Conservation (phyloP, 1,140 invertebrate species). For the Popillia japonica region DNA sequence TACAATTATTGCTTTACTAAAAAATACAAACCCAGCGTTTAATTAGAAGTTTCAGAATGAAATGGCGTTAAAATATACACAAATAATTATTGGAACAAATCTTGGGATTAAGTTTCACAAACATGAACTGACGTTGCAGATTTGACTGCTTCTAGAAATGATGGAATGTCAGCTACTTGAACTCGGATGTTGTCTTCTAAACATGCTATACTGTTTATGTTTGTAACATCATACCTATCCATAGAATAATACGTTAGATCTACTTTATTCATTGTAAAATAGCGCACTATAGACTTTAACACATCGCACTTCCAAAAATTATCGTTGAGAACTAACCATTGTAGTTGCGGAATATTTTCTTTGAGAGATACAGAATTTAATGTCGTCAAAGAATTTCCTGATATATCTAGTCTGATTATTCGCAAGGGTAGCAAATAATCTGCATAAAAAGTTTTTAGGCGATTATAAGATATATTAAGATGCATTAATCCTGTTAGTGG, state of each 20-base stretch:
- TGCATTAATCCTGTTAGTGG: slow-evolving; percentile 50
- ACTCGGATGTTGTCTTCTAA: too few species aligned
- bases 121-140: too few species aligned
- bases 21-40: too few species aligned
- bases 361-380: slow-evolving; percentile 50
- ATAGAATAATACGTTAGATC: slow-evolving; percentile 44
- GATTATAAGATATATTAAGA: slow-evolving; percentile 53
- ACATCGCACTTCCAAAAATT: slow-evolving; percentile 53
- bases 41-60: too few species aligned
- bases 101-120: too few species aligned
- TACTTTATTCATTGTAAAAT: slow-evolving; percentile 50
- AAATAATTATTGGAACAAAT: too few species aligned
- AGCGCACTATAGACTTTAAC: slow-evolving; percentile 50
- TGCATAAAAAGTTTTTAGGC: slow-evolving; percentile 47
- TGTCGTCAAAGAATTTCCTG: slow-evolving; percentile 52
- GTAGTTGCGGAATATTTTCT: slow-evolving; percentile 48
- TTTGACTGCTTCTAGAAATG: too few species aligned
- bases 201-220: slow-evolving; percentile 56
- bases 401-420: slow-evolving; percentile 50
- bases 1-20: too few species aligned
- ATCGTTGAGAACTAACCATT: slow-evolving; percentile 49
- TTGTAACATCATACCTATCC: slow-evolving; percentile 51
- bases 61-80: too few species aligned
- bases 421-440: slow-evolving; percentile 48
- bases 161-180: too few species aligned